Conservation (phyloP, 92 coral and sea anemone genomes). For the Siderastrea radians region DNA sequence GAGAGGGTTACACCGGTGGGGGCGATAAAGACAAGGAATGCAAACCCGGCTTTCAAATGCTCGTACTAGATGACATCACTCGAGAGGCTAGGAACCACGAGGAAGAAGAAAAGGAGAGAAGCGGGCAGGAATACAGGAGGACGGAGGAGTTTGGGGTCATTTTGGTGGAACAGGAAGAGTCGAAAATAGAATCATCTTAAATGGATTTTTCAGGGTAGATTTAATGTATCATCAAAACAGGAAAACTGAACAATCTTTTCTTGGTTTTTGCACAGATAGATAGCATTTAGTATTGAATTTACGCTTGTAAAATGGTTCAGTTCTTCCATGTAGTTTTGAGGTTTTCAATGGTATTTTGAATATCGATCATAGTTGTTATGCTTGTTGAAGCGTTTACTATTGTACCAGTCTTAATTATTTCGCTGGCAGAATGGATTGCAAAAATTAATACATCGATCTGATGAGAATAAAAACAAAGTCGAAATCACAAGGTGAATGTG, state of each 20-base stretch:
- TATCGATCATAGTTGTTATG: no score
- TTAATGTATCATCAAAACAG: background rate
- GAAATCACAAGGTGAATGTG: no score
- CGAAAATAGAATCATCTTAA: background rate
- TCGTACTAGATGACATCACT: background rate
- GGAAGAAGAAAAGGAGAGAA: background rate
- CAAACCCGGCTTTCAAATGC: slow-evolving; percentile 4
- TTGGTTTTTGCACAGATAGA: background rate
- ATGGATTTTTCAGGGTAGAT: background rate
- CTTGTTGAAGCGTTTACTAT: no score
- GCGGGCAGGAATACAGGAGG: background rate
- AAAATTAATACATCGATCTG: no score
- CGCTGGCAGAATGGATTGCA: no score
- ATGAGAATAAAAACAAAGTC: no score
- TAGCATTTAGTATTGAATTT: background rate
- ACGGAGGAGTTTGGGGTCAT: slow-evolving; percentile 26
- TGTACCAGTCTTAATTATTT: no score
- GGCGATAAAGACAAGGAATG: background rate
- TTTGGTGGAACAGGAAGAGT: background rate
- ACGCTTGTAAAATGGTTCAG: no score
- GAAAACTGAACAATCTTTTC: background rate
- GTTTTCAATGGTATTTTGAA: no score
- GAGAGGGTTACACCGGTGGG: background rate
- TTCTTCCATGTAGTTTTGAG: no score
- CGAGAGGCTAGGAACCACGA: background rate